These are phyloP conservation scores for Schizaphis graminum DNA, from an alignment of 2,888 invertebrate species.

Conservation along the genomic window DNA sequence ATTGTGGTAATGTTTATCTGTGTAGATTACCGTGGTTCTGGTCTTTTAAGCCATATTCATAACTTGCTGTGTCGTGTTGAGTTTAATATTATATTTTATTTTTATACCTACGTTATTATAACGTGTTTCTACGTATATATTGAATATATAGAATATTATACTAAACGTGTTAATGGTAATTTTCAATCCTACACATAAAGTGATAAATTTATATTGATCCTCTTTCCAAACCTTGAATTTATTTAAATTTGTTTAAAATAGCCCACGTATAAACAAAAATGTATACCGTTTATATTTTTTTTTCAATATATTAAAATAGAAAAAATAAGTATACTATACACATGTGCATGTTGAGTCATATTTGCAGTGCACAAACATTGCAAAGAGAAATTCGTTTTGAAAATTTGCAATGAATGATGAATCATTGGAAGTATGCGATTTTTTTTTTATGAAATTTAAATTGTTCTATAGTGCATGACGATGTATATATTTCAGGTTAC, in stretches of 20 bases:
- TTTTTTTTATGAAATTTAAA: slow-evolving; percentile 12
- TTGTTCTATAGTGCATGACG: neutral
- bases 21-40: neutral
- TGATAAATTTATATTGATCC: neutral
- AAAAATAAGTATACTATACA: neutral
- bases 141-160: neutral
- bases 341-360: neutral
- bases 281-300: neutral
- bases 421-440: neutral
- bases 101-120: no score
- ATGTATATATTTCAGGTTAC: neutral
- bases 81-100: neutral
- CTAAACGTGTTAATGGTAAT: neutral
- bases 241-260: neutral
- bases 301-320: neutral
- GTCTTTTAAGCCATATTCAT: neutral
- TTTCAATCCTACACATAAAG: neutral
- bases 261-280: neutral
- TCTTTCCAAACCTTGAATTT: neutral
- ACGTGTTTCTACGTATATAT: neutral
- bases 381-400: slow-evolving; percentile 15
- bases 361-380: neutral
- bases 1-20: neutral
- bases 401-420: neutral
- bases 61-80: neutral